Evolutionary conservation across 2,113 vertebrate species (phyloP).

Genomic region (Xiphophorus couchianus): DNA sequence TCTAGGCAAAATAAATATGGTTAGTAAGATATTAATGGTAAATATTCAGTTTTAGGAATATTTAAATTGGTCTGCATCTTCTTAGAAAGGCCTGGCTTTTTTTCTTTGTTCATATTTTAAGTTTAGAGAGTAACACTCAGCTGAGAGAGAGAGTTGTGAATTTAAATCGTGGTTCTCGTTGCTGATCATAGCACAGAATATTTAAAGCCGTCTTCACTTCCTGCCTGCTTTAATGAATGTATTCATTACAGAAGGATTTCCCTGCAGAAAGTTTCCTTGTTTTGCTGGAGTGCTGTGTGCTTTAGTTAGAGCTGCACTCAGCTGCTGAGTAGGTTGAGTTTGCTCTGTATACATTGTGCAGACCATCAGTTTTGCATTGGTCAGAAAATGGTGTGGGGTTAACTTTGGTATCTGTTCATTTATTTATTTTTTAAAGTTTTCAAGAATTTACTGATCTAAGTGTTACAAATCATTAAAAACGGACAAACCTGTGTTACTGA

Average conservation of each 20-base stretch:
- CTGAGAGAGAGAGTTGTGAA: background rate
- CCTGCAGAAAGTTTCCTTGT: constrained; percentile 7
- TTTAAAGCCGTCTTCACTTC: background rate
- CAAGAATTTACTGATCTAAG: background rate
- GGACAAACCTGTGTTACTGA: no score
- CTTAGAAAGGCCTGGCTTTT: background rate
- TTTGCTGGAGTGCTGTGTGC: background rate
- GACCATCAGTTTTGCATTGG: background rate
- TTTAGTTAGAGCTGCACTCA: background rate
- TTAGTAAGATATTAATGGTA: no score
- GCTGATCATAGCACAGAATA: background rate
- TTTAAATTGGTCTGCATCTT: no score
- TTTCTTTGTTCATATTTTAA: background rate
- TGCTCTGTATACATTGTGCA: constrained; percentile 2
- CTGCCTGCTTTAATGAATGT: constrained; percentile 14
- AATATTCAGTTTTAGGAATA: no score
- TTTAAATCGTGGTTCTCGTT: background rate
- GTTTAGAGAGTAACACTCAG: background rate
- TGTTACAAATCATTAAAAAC: no score
- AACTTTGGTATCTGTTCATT: background rate
- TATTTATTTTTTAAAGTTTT: background rate
- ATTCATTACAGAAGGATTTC: constrained; percentile 6
- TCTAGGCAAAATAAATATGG: no score
- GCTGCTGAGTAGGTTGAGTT: constrained; percentile 9
- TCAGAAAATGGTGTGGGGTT: background rate